Evolutionary conservation across 2,797 vertebrate species (phyloP).

Genomic region (Tangara arthus): DNA sequence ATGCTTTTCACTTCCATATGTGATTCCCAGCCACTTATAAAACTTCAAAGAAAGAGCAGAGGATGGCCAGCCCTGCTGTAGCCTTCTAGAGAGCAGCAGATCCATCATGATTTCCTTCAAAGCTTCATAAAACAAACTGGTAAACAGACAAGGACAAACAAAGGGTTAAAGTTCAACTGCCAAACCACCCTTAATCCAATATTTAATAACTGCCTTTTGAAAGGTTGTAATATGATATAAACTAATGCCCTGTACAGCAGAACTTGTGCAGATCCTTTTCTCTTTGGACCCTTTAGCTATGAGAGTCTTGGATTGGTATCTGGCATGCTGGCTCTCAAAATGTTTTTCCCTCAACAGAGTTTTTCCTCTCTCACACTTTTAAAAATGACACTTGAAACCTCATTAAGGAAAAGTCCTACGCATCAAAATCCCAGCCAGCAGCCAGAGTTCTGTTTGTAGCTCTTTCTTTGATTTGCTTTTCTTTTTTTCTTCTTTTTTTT

Average conservation of each 20-base stretch:
- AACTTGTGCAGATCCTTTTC: neutral
- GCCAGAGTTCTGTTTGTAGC: slow-evolving; percentile 22
- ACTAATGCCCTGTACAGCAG: neutral
- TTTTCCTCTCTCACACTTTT: neutral
- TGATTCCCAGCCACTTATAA: neutral
- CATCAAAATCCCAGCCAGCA: slow-evolving; percentile 50
- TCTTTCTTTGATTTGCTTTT: neutral
- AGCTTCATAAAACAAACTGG: neutral
- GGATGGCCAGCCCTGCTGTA: neutral
- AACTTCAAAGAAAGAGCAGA: neutral
- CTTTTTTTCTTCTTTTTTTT: neutral
- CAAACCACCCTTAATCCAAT: neutral
- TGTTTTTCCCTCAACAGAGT: neutral
- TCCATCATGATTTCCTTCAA: neutral
- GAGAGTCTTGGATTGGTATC: neutral
- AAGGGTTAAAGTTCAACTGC: neutral
- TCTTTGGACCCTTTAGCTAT: neutral
- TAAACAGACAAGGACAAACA: neutral
- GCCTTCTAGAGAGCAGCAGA: accelerated
- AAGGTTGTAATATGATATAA: neutral
- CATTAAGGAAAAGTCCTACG: slow-evolving; percentile 52
- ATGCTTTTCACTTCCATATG: neutral
- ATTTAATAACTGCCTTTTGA: neutral
- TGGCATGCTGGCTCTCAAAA: neutral
- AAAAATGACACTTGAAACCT: slow-evolving; percentile 66